These are phyloP conservation scores for Dromas ardeola DNA, from an alignment of 2,113 vertebrate species.

Conservation along the genomic window DNA sequence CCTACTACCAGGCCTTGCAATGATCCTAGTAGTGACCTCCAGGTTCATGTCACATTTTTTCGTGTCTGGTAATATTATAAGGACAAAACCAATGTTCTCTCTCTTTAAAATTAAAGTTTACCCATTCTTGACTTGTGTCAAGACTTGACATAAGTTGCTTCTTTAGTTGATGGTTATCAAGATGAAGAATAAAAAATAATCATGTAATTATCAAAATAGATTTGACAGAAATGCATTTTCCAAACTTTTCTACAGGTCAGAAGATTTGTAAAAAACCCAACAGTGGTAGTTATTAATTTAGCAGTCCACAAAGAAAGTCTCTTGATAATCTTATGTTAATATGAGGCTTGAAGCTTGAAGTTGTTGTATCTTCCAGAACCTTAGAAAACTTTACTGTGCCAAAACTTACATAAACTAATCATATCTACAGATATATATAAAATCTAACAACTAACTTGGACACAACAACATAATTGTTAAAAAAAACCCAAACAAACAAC, in stretches of 20 bases:
- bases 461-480: not conserved
- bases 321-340: not conserved
- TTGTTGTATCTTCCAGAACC: not conserved
- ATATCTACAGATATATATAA: not conserved
- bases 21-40: not conserved
- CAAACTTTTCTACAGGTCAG: not conserved
- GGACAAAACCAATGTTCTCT: not conserved
- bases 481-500: not conserved
- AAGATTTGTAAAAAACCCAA: not conserved
- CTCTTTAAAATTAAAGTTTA: not conserved
- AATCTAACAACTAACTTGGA: not conserved
- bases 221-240: not conserved
- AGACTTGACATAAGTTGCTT: not conserved
- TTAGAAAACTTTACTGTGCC: not conserved
- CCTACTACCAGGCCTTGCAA: not conserved
- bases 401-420: not conserved
- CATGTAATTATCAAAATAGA: accelerated
- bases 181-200: not conserved
- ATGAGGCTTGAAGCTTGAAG: not conserved
- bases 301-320: not conserved
- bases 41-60: not conserved
- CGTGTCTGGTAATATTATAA: not conserved
- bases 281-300: not conserved
- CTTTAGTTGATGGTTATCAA: not conserved
- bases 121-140: not conserved